phyloP scores from a whole-genome alignment of 2,888 invertebrate species.

The Frankliniella fusca region DNA sequence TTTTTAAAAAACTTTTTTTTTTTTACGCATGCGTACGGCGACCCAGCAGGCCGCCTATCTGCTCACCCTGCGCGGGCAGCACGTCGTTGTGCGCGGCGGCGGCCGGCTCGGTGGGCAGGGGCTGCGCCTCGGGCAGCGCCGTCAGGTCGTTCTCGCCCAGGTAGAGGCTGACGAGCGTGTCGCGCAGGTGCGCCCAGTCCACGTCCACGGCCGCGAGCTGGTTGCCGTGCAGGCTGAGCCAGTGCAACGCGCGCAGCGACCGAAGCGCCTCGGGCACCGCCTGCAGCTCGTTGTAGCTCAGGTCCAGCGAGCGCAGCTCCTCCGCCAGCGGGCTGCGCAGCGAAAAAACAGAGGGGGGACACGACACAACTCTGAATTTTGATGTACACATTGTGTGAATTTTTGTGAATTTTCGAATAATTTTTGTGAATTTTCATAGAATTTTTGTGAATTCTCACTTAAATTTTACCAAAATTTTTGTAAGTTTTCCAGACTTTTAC shows the following conservation, averaged over 20 bases:
- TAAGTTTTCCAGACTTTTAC: too few species aligned
- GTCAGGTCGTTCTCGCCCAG: conserved; percentile 43
- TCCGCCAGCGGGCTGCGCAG: conserved; percentile 42
- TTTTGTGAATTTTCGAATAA: too few species aligned
- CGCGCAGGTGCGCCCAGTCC: conserved; percentile 37
- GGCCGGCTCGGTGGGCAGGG: background rate
- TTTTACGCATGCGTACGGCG: too few species aligned
- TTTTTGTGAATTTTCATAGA: too few species aligned
- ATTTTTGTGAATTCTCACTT: too few species aligned
- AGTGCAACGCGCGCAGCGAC: conserved; percentile 42
- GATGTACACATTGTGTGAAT: too few species aligned
- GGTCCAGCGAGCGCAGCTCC: conserved; percentile 43
- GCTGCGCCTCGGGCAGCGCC: conserved; percentile 37
- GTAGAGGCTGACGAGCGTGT: conserved; percentile 40
- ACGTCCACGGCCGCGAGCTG: conserved; percentile 37
- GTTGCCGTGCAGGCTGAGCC: conserved; percentile 44
- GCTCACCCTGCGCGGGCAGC: background rate
- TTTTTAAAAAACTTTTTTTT: too few species aligned
- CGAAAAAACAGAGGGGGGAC: conserved; percentile 23
- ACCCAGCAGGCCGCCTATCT: too few species aligned
- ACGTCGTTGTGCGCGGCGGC: background rate
- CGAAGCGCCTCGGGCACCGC: conserved; percentile 43
- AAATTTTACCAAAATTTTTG: too few species aligned
- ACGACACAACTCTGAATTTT: too few species aligned
- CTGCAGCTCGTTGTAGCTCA: conserved; percentile 44